Evolutionary conservation across 2,888 invertebrate species (phyloP).

Genomic region (Lottia gigantea): DNA sequence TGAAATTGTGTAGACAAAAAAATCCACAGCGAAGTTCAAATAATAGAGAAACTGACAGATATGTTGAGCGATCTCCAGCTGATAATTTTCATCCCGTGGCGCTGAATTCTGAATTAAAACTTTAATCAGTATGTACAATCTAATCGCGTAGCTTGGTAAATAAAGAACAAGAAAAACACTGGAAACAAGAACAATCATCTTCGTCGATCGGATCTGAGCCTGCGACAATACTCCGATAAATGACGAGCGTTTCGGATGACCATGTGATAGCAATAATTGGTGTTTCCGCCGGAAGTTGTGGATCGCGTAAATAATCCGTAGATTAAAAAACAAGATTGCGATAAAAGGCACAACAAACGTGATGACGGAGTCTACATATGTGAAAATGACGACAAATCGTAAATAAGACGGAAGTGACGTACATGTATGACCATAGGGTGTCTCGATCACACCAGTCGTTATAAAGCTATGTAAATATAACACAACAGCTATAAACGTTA

Average conservation of each 20-base stretch:
- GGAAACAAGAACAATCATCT: slow-evolving; percentile 56
- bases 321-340: slow-evolving; percentile 45
- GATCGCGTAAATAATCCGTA: slow-evolving; percentile 40
- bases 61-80: slow-evolving; percentile 41
- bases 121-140: slow-evolving; percentile 45
- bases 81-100: slow-evolving; percentile 23
- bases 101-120: slow-evolving; percentile 25
- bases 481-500: slow-evolving; percentile 39
- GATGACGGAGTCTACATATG: slow-evolving; percentile 48
- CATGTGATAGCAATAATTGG: slow-evolving; percentile 24
- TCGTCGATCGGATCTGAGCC: slow-evolving; percentile 49
- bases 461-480: slow-evolving; percentile 53
- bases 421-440: slow-evolving; percentile 31
- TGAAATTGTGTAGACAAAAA: slow-evolving; percentile 47
- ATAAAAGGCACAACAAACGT: slow-evolving; percentile 51
- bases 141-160: slow-evolving; percentile 56
- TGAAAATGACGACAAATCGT: slow-evolving; percentile 38
- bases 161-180: slow-evolving; percentile 55
- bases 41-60: slow-evolving; percentile 50
- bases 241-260: slow-evolving; percentile 19
- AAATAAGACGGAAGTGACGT: slow-evolving; percentile 32
- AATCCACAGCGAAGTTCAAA: slow-evolving; percentile 50
- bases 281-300: slow-evolving; percentile 35
- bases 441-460: slow-evolving; percentile 35
- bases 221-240: slow-evolving; percentile 35